Percentiles rank a stretch among this genome's conserved stretches.
Evolutionary conservation across 2,113 vertebrate species (phyloP).

Genomic region (Neoarius graeffei): DNA sequence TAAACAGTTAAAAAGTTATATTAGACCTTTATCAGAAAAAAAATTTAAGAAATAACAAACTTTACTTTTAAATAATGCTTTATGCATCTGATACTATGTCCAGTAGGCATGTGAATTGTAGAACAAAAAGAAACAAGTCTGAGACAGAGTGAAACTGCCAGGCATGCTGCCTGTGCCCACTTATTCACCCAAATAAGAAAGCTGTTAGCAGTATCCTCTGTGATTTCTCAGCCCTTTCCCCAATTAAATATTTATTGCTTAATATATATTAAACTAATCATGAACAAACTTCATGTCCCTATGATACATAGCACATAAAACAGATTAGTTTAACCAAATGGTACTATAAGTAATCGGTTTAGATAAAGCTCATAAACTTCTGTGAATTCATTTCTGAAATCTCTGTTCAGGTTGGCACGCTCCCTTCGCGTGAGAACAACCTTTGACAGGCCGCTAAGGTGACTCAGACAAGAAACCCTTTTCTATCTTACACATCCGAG

Average conservation of each 20-base stretch:
- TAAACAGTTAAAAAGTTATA: background rate
- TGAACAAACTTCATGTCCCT: background rate
- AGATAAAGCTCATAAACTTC: background rate
- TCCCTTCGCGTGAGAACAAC: conserved; percentile 37
- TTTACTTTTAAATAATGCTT: conserved; percentile 9
- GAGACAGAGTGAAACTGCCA: conserved; percentile 20
- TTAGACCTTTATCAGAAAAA: background rate
- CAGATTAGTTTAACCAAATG: background rate
- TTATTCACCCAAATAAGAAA: background rate
- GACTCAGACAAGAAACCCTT: background rate
- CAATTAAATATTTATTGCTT: background rate
- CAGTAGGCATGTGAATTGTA: background rate
- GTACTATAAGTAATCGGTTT: background rate
- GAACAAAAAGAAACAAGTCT: background rate
- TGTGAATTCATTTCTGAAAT: conserved; percentile 38
- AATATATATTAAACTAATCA: background rate
- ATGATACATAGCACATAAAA: background rate
- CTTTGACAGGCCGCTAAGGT: background rate
- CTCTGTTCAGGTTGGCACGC: conserved; percentile 28
- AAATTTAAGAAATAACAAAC: background rate
- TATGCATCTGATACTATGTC: background rate
- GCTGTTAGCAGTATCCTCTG: background rate
- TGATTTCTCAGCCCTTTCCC: background rate
- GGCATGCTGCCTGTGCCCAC: conserved; percentile 33
- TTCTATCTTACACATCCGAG: conserved; percentile 60